Percentiles rank a stretch among this genome's conserved stretches.
phyloP scores from a whole-genome alignment of 2,113 vertebrate species.

The Rhineura floridana region DNA sequence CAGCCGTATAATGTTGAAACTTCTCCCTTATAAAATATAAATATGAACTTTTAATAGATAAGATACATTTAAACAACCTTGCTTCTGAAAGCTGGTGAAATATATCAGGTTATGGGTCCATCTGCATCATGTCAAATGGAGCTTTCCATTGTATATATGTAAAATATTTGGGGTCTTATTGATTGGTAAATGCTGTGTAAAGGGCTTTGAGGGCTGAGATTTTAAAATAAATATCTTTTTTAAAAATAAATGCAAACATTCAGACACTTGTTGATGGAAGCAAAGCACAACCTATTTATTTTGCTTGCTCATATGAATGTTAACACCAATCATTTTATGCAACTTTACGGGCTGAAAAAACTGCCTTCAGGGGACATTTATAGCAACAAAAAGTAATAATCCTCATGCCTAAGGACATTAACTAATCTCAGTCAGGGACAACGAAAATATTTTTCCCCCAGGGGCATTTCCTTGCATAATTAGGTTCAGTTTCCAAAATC shows the following conservation, averaged over 20 bases:
- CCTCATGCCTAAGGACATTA: neutral
- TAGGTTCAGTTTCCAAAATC: constrained; percentile 13
- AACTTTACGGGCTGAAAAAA: constrained; percentile 49
- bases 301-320: constrained; percentile 49
- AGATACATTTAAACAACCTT: constrained; percentile 58
- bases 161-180: constrained; percentile 43
- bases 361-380: constrained; percentile 27
- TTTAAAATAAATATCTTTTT: neutral
- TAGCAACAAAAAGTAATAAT: neutral
- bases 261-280: constrained; percentile 40
- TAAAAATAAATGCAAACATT: neutral
- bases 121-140: constrained; percentile 16
- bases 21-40: constrained; percentile 46
- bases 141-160: constrained; percentile 13
- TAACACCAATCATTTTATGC: constrained; percentile 40
- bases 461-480: constrained; percentile 2
- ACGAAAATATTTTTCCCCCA: constrained; percentile 21
- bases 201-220: constrained; percentile 47
- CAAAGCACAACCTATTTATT: constrained; percentile 40
- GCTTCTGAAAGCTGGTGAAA: constrained; percentile 59
- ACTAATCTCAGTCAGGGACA: neutral
- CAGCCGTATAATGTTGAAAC: constrained; percentile 36
- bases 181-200: constrained; percentile 55
- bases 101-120: constrained; percentile 34
- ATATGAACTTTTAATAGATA: constrained; percentile 43